Evolutionary conservation across 2,888 invertebrate genomes (phyloP), one percentile per base, ranked within the genome.

Genomic region (Timema cristinae): DNA sequence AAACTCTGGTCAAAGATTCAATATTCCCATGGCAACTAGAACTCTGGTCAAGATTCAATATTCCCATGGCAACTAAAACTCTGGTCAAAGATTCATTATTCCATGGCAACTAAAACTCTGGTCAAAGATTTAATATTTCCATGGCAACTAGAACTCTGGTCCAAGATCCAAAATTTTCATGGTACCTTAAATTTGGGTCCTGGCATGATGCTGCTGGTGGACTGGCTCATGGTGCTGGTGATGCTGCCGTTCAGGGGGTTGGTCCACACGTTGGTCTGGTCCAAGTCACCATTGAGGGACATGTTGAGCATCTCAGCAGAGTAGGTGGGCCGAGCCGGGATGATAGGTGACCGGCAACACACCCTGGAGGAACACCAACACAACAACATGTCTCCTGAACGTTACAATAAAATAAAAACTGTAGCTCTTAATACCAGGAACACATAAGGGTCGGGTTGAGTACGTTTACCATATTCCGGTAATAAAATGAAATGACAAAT

Each of bases 301-400:
- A 82, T 81, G 71, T 79, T 81, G 67, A 83, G 74, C 76, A 81
- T 77, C 75, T 84, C 85, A 0, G 89, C 89, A 0, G 92, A 90
- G 79, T 91, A 88, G 0, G 91, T 87, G 15, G 93, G 88, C 67
- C 92, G 85, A 16, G 91, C 91, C 56, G 91, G 90, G 79, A 93
- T 92, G 78, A 94, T 87, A 2, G 94, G 94, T 1, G 93, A 93
- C 75, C 94, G 88, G 76, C 91, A 88, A 83, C 92, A 93, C 63
- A 91, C 92, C 77, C 92, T 93, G 85, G 74, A 79, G 78, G 74
- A 51, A 75, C 32, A 32, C 32, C 32, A 32, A 32, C 32, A 32
- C 32, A 32, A 32, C 32, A 72, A 66, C 54, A 51, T n/a, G 56
- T 16, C 16, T 56, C 56, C 16, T 32, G 32, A 2, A 32, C 32